phyloP scores from a whole-genome alignment of 1,140 invertebrate genomes.

The Atta texana region DNA sequence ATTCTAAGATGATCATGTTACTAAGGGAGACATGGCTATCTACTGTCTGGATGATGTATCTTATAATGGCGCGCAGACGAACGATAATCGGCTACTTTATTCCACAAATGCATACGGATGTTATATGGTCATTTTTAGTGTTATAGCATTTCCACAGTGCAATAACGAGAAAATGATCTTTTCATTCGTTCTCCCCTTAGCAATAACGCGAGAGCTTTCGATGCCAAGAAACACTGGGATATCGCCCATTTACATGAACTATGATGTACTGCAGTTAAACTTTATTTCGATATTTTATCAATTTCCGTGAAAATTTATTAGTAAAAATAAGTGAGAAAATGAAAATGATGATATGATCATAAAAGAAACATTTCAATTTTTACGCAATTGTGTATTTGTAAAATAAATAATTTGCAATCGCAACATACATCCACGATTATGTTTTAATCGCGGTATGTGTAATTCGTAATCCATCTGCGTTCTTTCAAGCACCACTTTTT shows the following conservation, averaged over 20 bases:
- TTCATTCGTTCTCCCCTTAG: constrained; percentile 6
- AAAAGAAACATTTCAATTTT: neutral
- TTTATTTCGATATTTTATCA: constrained; percentile 67
- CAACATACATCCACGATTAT: constrained; percentile 16
- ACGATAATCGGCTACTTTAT: constrained; percentile 69
- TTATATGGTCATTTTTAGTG: constrained; percentile 47
- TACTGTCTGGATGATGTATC: constrained; percentile 51
- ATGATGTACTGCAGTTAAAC: constrained; percentile 6
- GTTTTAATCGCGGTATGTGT: neutral
- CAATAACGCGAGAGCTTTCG: constrained; percentile 10
- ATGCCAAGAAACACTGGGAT: constrained; percentile 26
- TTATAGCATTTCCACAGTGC: constrained; percentile 18
- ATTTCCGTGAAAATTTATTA: constrained; percentile 36
- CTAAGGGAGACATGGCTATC: constrained; percentile 64
- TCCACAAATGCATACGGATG: constrained; percentile 44
- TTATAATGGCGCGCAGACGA: constrained; percentile 61
- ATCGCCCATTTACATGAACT: constrained; percentile 4
- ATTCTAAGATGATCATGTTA: constrained; percentile 69
- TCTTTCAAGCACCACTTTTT: neutral
- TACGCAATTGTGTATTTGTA: neutral
- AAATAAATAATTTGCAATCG: constrained; percentile 32
- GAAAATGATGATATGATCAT: too few relatives aligned
- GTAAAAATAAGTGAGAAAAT: neutral
- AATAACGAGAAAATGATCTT: constrained; percentile 52
- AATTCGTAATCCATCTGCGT: constrained; percentile 11